Conservation (phyloP, 2,113 vertebrate genomes). For the Drymodes brunneopygia region DNA sequence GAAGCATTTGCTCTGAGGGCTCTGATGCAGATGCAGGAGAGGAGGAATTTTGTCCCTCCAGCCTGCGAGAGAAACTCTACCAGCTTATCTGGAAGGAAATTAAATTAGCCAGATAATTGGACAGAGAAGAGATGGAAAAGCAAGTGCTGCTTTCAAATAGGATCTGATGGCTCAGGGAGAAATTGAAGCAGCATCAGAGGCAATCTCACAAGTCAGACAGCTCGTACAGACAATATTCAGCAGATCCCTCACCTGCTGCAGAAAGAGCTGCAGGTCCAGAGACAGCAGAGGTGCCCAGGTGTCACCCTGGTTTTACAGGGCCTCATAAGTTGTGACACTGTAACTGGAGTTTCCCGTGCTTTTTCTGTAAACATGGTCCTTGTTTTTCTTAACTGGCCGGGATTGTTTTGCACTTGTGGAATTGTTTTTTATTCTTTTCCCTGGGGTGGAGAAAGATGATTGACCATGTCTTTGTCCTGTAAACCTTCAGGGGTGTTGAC, state of each 20-base stretch:
- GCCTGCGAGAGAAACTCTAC: neutral
- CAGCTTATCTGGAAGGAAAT: slow-evolving; percentile 33
- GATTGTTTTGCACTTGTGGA: too few relatives aligned
- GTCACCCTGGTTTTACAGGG: too few relatives aligned
- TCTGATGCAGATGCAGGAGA: neutral
- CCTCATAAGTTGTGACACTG: too few relatives aligned
- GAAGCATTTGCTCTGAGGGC: neutral
- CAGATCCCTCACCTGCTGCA: neutral
- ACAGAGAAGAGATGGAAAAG: slow-evolving; percentile 4
- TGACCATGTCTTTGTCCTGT: too few relatives aligned
- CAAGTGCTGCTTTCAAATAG: neutral
- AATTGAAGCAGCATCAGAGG: neutral
- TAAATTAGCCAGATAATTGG: slow-evolving; percentile 60
- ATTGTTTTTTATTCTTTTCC: too few relatives aligned
- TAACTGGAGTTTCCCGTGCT: too few relatives aligned
- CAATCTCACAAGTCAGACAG: neutral
- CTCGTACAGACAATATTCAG: accelerated
- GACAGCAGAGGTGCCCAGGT: neutral
- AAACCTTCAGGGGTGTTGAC: too few relatives aligned
- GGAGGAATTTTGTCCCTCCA: neutral
- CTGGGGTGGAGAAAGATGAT: too few relatives aligned
- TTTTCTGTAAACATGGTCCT: too few relatives aligned
- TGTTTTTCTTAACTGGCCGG: too few relatives aligned
- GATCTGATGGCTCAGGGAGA: neutral
- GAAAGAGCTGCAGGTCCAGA: neutral